A percentile compares a stretch with the other conserved stretches of the same genome.
phyloP scores from a whole-genome alignment of 2,888 invertebrate genomes.

The Odontocerum albicorne region DNA sequence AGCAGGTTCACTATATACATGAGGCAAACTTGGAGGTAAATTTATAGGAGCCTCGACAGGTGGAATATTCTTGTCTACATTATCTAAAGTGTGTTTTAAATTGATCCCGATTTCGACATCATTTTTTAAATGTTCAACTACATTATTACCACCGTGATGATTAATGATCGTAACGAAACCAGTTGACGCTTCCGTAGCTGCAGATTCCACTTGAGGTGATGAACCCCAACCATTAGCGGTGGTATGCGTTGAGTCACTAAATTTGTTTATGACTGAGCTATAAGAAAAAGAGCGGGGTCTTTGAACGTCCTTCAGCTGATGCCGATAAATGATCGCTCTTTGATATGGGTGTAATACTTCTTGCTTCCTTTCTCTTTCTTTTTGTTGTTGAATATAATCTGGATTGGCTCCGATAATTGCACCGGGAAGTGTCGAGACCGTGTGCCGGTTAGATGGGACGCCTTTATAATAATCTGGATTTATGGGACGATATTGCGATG shows the following conservation, averaged over 20 bases:
- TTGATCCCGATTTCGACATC: slow-evolving; percentile 34
- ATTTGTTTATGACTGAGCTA: slow-evolving; percentile 53
- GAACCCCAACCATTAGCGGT: slow-evolving; percentile 39
- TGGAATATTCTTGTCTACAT: slow-evolving; percentile 36
- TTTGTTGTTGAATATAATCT: slow-evolving; percentile 54
- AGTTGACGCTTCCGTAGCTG: slow-evolving; percentile 32
- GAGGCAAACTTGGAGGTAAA: slow-evolving; percentile 5
- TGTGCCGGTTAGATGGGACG: slow-evolving; percentile 44
- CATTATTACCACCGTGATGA: slow-evolving; percentile 32
- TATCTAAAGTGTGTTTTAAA: slow-evolving; percentile 36
- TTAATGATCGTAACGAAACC: slow-evolving; percentile 37
- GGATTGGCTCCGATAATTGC: slow-evolving; percentile 53
- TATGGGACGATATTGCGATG: slow-evolving; percentile 23
- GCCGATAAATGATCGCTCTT: slow-evolving; percentile 55
- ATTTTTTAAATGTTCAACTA: slow-evolving; percentile 16
- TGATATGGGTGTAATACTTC: slow-evolving; percentile 52
- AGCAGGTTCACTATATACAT: slow-evolving; percentile 54
- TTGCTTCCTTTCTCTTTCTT: slow-evolving; percentile 43
- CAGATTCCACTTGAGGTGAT: slow-evolving; percentile 28
- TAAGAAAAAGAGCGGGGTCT: slow-evolving; percentile 58
- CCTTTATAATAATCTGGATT: slow-evolving; percentile 39
- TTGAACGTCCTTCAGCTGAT: slow-evolving; percentile 42
- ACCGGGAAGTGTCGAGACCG: slow-evolving; percentile 47
- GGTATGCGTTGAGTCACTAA: slow-evolving; percentile 41
- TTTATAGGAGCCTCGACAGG: not conserved